Evolutionary conservation across 1,140 invertebrate species (phyloP).

Genomic region (Caenorhabditis briggsae): DNA sequence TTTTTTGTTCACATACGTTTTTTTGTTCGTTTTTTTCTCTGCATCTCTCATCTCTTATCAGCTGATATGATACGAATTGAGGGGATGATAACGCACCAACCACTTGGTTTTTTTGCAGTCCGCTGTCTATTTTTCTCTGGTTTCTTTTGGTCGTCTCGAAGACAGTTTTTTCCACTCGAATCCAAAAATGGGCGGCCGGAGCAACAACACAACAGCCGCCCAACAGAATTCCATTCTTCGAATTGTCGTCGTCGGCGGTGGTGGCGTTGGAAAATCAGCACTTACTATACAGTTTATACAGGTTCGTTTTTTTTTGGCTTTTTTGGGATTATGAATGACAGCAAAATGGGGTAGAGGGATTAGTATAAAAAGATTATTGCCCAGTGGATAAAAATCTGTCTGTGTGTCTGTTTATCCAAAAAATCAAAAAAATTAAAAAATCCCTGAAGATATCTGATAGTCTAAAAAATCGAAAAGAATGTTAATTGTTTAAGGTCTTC

Average conservation of each 20-base stretch:
- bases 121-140: slow-evolving; percentile 1
- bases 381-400: too few species aligned
- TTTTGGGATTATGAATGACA: background rate
- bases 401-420: too few species aligned
- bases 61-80: background rate
- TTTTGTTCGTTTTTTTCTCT: background rate
- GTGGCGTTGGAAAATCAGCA: slow-evolving; percentile 89
- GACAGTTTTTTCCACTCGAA: background rate
- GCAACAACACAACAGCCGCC: slow-evolving; percentile 38
- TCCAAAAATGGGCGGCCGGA: slow-evolving; percentile 41
- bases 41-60: background rate
- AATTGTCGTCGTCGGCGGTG: slow-evolving; percentile 86
- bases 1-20: background rate
- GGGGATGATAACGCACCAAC: background rate
- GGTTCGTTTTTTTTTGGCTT: slow-evolving; percentile 45
- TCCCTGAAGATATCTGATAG: too few species aligned
- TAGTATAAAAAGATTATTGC: too few species aligned
- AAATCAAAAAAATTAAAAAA: too few species aligned
- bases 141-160: background rate
- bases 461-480: too few species aligned
- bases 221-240: slow-evolving; percentile 50
- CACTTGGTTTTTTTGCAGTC: slow-evolving; percentile 18
- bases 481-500: too few species aligned
- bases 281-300: slow-evolving; percentile 85
- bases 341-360: background rate